Base-by-base conservation (phyloP, 2,113 vertebrate genomes). In the Nyctereutes procyonoides region DNA sequence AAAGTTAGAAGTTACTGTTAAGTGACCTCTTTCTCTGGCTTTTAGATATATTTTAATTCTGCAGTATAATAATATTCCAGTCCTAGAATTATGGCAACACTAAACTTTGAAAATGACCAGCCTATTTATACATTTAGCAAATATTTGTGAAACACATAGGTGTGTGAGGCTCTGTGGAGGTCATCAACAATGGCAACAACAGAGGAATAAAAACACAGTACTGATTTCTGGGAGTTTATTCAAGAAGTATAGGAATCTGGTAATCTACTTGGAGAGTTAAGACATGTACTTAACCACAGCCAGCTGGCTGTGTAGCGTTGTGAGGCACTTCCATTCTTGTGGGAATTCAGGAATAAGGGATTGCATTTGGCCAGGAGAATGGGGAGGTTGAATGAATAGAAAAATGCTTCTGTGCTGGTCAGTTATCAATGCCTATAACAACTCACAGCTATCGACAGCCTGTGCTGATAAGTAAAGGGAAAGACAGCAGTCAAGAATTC, bases 181-280 rank as follows among this genome's bases (percentile, higher is more conserved):
- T 79, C 5, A 17, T 51, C 81, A 86, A 53, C 35, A 65, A 35
- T 8, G 43, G 28, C 53, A 79, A 79, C 14, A 48, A 63, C 2
- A 24, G 10, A 58, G 69, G 16, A 87, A 60, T 48, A 73, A 58
- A 67, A 93, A 62, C 48, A 81, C n/a, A 85, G 43, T 79, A 12
- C 20, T 86, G 77, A 62, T 88, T 95, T 96, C 12, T 83, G 81
- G 26, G 30, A 87, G 35, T 90, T 95, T n/a, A 71, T 90, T 96
- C 77, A 63, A 91, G 73, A 95, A 55, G 7, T 94, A 2, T 30
- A 77, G 67, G 32, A 87, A 93, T 5, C 13, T 94, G 62, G 43
- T 55, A 63, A n/a, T 91, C 30, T 82, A 60, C 8, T 38, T 67
- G 76, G 71, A 84, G 48, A 63, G 48, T 85, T 85, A 93, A 81